These are phyloP conservation scores for Phymastichus coffea DNA, from an alignment of 1,140 invertebrate species.

Conservation along the genomic window DNA sequence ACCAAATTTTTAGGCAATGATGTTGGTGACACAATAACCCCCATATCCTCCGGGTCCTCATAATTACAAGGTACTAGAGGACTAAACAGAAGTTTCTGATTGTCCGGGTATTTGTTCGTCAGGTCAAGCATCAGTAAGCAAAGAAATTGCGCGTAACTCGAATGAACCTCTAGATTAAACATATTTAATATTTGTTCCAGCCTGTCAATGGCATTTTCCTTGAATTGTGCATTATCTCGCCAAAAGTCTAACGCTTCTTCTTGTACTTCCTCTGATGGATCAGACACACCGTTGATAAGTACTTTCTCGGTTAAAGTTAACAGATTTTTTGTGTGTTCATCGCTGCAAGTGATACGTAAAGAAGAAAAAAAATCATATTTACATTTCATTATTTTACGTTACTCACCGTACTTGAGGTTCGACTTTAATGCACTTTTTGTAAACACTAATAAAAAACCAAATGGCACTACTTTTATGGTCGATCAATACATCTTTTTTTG, in stretches of 20 bases:
- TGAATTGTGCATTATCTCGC: conserved; percentile 42
- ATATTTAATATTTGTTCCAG: conserved; percentile 50
- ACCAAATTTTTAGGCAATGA: too few species aligned
- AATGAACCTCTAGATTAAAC: conserved; percentile 46
- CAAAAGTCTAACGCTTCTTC: conserved; percentile 55
- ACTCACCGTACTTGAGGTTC: too few species aligned
- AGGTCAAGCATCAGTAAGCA: conserved; percentile 51
- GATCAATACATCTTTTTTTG: not conserved
- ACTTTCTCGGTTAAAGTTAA: not conserved
- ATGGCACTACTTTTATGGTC: conserved; percentile 2
- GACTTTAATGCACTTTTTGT: not conserved
- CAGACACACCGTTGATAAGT: conserved; percentile 24
- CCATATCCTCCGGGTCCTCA: too few species aligned
- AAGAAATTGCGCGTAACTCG: conserved; percentile 51
- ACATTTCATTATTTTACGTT: too few species aligned
- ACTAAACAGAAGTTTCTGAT: conserved; percentile 61
- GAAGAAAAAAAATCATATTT: too few species aligned
- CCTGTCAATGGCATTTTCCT: conserved; percentile 37
- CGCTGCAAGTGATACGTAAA: too few species aligned
- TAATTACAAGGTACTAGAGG: too few species aligned
- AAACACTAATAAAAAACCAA: not conserved
- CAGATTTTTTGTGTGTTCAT: not conserved
- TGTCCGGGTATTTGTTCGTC: conserved; percentile 57
- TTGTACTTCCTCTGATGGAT: conserved; percentile 51
- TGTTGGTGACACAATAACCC: too few species aligned